These are phyloP conservation scores for Macropodus opercularis DNA, from an alignment of 2,797 vertebrate species.

Conservation along the genomic window DNA sequence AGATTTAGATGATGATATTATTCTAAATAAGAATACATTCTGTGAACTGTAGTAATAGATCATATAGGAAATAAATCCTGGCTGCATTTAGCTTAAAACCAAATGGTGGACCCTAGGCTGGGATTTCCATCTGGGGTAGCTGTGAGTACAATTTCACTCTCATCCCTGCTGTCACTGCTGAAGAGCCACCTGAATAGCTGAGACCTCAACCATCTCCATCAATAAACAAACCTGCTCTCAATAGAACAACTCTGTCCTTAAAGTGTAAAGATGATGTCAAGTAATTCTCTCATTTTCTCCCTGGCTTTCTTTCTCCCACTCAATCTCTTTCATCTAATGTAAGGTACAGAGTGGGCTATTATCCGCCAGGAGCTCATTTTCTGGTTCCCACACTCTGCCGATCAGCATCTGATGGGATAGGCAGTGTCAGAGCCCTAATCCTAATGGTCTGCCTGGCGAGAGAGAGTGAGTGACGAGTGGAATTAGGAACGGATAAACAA, in stretches of 20 bases:
- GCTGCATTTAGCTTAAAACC: too few species aligned
- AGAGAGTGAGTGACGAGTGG: conserved; percentile 60
- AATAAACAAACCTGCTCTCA: conserved; percentile 25
- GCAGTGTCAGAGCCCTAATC: conserved; percentile 71
- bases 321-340: conserved; percentile 51
- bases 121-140: background rate
- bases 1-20: too few species aligned
- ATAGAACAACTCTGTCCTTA: conserved; percentile 18
- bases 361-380: conserved; percentile 75
- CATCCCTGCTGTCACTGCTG: conserved; percentile 22
- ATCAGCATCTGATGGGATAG: conserved; percentile 71
- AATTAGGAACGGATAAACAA: conserved; percentile 74
- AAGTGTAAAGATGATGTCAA: conserved; percentile 21
- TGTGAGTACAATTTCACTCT: conserved; percentile 20
- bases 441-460: conserved; percentile 71
- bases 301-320: conserved; percentile 9
- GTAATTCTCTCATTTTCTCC: conserved; percentile 27
- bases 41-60: too few species aligned
- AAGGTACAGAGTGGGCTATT: conserved; percentile 61
- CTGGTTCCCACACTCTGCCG: conserved; percentile 74
- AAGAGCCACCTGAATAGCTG: conserved; percentile 10
- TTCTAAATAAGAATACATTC: too few species aligned
- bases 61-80: too few species aligned
- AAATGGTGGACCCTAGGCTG: too few species aligned
- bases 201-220: conserved; percentile 3